These are phyloP conservation scores for Capreolus pygargus DNA, from an alignment of 2,113 vertebrate genomes.

Conservation along the genomic window DNA sequence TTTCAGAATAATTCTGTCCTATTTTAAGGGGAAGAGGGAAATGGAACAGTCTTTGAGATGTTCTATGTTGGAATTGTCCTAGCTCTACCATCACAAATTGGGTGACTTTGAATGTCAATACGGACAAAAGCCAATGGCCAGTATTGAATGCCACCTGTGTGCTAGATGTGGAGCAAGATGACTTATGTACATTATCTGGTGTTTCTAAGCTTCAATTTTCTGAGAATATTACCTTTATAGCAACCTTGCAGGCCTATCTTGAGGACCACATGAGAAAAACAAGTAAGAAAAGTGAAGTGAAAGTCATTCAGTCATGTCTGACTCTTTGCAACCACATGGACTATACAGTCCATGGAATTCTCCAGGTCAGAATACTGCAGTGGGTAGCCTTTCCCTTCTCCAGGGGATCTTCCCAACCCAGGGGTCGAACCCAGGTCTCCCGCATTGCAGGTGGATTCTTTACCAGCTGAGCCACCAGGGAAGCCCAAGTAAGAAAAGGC, in stretches of 20 bases:
- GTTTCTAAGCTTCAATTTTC: background rate
- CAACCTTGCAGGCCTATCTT: background rate
- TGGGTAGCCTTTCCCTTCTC: background rate
- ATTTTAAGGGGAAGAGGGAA: background rate
- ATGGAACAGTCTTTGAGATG: background rate
- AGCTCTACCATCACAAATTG: background rate
- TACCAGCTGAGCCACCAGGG: background rate
- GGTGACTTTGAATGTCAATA: background rate
- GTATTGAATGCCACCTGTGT: background rate
- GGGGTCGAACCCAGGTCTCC: background rate
- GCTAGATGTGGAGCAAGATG: background rate
- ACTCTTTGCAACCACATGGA: background rate
- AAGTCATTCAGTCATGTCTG: background rate
- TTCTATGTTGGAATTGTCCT: background rate
- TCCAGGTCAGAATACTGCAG: background rate
- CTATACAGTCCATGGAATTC: background rate
- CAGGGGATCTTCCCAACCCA: background rate
- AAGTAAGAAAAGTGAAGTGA: background rate
- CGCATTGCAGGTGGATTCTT: background rate
- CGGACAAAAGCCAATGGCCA: background rate
- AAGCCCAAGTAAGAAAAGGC: background rate
- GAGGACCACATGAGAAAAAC: background rate
- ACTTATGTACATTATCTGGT: background rate
- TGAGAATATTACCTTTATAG: background rate
- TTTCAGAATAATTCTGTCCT: background rate